Base-by-base conservation (phyloP, 2,888 invertebrate species). In the Aleiodes leptofemur region DNA sequence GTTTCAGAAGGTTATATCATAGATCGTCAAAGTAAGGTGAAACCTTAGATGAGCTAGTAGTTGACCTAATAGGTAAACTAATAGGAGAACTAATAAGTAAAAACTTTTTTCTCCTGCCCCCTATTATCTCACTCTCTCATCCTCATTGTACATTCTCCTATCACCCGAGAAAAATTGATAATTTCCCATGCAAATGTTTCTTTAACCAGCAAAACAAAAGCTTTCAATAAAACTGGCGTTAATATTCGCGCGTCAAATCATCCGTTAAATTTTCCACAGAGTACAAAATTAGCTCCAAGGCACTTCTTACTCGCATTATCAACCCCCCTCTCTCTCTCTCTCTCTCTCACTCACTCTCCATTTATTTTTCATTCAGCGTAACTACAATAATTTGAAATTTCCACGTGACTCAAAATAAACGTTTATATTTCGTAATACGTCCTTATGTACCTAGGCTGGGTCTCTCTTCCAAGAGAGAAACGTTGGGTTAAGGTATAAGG, bases 401-500 rank as follows among this genome's bases (percentile, higher is more conserved):
- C 69, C 78, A 56, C 66, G 71, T 64, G 64, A 64, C 64, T 64
- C 64, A 43, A 16, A 64, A 64, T 64, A 64, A 64, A 64, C 64
- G 43, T 48, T 43, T 14, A 48, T 4, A 64, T 64, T 66, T 53
- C 72, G 73, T 69, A 72, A 53, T 69, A 69, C 76, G 77, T 74
- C 78, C 74, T 78, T 69, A 72, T 69, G 55, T 69, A 79, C 78
- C 83, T 85, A 85, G 84, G 85, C 23, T 84, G 85, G 85, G 84
- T 84, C 85, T 81, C 79, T 73, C 80, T 9, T 9, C 6, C 0
- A 8, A 43, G 61, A 69, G 34, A 79, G 79, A 72, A 61, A 73
- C 72, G 77, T 76, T 81, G 82, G 80, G 81, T 82, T 79, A 83
- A 84, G 77, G 80, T 82, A 83, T 85, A 87, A 88, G 88, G 88